Conservation (phyloP, 2,113 vertebrate genomes). For the Haemorhous mexicanus region DNA sequence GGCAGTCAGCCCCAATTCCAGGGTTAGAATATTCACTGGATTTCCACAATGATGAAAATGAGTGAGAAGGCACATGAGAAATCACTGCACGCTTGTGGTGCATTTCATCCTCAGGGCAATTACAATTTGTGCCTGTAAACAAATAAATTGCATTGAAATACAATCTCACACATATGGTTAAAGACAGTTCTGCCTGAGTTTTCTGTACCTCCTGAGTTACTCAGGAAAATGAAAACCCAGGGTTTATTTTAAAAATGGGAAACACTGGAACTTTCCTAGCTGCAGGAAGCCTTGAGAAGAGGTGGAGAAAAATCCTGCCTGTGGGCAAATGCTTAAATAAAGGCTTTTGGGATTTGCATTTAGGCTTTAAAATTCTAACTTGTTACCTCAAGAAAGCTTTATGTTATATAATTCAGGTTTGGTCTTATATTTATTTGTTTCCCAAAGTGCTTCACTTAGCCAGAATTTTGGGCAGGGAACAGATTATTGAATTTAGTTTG, state of each 20-base stretch:
- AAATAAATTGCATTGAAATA: slow-evolving; percentile 21
- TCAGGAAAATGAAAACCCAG: not conserved
- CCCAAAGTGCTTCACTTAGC: not conserved
- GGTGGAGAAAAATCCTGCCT: not conserved
- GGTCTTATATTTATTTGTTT: not conserved
- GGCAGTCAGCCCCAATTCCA: not conserved
- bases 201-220: not conserved
- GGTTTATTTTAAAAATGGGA: not conserved
- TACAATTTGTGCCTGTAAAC: slow-evolving; percentile 23
- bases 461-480: not conserved
- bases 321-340: not conserved
- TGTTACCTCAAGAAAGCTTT: not conserved
- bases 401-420: not conserved
- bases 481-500: not conserved
- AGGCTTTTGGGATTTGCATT: not conserved
- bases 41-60: not conserved
- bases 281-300: not conserved
- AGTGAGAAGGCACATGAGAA: not conserved
- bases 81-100: not conserved
- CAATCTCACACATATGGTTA: not conserved
- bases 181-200: not conserved
- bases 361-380: not conserved
- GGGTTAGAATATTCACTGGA: not conserved
- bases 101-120: slow-evolving; percentile 1
- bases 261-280: not conserved